A percentile compares a stretch with the other conserved stretches of the same genome.
Conservation (phyloP, 1,140 invertebrate genomes). For the Chionoecetes opilio region DNA sequence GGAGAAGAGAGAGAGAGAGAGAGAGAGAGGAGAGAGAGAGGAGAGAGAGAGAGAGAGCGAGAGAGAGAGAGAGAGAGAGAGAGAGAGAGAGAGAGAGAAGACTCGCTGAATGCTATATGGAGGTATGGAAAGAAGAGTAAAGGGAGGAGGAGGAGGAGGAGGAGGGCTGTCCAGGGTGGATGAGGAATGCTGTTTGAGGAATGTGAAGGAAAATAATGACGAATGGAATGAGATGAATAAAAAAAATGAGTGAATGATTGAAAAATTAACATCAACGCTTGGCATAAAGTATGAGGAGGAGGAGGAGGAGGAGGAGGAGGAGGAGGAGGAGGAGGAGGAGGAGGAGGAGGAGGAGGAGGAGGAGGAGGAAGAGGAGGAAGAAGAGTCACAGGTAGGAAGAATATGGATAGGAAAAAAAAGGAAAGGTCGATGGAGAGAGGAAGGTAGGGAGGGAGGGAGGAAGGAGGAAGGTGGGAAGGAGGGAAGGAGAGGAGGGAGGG, state of each 20-base stretch:
- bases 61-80: too few relatives aligned
- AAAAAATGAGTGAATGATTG: too few relatives aligned
- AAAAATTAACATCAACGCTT: too few relatives aligned
- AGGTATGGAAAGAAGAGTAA: not conserved
- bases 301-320: not conserved
- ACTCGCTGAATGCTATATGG: too few relatives aligned
- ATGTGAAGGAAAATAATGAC: not conserved
- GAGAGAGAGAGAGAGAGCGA: not conserved
- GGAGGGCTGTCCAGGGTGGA: too few relatives aligned
- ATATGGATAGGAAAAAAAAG: too few relatives aligned
- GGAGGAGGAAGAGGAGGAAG: not conserved
- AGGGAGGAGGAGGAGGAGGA: too few relatives aligned
- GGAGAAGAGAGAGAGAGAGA: not conserved
- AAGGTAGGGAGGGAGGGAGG: not conserved
- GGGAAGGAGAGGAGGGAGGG: too few relatives aligned
- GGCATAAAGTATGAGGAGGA: not conserved
- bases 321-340: too few relatives aligned
- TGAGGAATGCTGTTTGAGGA: too few relatives aligned
- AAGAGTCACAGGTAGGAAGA: not conserved
- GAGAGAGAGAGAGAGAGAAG: slow-evolving; percentile 1
- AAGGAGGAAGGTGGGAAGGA: not conserved
- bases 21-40: not conserved
- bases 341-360: not conserved
- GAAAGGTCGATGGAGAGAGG: too few relatives aligned
- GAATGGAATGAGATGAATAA: not conserved